Evolutionary conservation across 2,113 vertebrate genomes (phyloP).

Genomic region (Chamaetylas fuelleborni): DNA sequence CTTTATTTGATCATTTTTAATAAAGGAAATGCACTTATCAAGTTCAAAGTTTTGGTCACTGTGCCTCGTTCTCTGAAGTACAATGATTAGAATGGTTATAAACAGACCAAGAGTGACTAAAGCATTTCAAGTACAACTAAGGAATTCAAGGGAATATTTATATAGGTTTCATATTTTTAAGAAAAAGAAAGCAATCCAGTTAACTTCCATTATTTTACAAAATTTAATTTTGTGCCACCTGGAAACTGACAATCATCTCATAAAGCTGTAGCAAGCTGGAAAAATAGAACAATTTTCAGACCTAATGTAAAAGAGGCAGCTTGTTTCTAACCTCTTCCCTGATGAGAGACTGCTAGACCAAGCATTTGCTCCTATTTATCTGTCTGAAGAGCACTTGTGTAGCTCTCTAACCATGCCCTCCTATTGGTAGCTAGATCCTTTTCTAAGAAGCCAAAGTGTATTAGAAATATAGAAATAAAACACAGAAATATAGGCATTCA

Average conservation of each 20-base stretch:
- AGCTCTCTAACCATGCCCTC: background rate
- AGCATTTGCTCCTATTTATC: background rate
- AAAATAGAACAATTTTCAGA: background rate
- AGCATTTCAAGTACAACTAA: background rate
- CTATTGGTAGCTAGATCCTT: background rate
- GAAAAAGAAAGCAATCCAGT: background rate
- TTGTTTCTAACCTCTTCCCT: background rate
- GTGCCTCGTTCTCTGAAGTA: background rate
- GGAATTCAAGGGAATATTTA: background rate
- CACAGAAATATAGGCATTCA: background rate
- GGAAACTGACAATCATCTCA: background rate
- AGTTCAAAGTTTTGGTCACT: background rate
- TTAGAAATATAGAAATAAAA: background rate
- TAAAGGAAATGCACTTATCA: background rate
- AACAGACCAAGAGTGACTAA: background rate
- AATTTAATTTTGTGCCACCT: background rate
- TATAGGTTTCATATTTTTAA: background rate
- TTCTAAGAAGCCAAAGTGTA: background rate
- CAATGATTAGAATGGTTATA: background rate
- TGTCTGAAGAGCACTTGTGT: background rate
- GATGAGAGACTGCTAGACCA: background rate
- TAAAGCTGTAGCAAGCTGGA: background rate
- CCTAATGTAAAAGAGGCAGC: background rate
- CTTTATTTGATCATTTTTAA: background rate
- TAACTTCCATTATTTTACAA: background rate